phyloP scores from a whole-genome alignment of 2,113 vertebrate species.

The Centropristis striata region DNA sequence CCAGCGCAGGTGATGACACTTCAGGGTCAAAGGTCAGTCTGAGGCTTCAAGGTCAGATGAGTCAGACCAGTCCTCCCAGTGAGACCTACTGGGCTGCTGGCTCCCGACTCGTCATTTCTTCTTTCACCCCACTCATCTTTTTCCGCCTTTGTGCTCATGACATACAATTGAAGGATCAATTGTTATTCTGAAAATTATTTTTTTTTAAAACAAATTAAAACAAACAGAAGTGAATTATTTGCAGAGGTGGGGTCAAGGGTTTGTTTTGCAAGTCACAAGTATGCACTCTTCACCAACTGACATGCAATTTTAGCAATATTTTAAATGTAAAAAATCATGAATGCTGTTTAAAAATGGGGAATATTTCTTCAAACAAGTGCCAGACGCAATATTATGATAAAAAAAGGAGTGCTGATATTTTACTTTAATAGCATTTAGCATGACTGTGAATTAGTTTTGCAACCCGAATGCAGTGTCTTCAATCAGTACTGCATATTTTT shows the following conservation, averaged over 20 bases:
- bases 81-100: neutral
- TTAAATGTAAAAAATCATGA: no score
- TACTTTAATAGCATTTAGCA: neutral
- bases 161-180: neutral
- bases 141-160: neutral
- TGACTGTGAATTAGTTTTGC: no score
- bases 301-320: no score
- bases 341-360: no score
- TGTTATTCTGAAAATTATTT: no score
- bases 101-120: neutral
- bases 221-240: neutral
- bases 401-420: no score
- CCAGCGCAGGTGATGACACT: constrained; percentile 9
- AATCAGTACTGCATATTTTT: neutral
- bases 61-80: constrained; percentile 11
- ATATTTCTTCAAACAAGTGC: no score
- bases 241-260: no score
- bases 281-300: no score
- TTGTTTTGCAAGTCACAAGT: no score
- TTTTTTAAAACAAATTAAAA: neutral
- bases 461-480: neutral
- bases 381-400: no score
- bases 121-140: neutral
- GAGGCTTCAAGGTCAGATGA: constrained; percentile 24
- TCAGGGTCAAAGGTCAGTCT: constrained; percentile 35